These are phyloP conservation scores for Gisinianus flammeolus DNA, from an alignment of 2,888 invertebrate genomes.

Conservation along the genomic window DNA sequence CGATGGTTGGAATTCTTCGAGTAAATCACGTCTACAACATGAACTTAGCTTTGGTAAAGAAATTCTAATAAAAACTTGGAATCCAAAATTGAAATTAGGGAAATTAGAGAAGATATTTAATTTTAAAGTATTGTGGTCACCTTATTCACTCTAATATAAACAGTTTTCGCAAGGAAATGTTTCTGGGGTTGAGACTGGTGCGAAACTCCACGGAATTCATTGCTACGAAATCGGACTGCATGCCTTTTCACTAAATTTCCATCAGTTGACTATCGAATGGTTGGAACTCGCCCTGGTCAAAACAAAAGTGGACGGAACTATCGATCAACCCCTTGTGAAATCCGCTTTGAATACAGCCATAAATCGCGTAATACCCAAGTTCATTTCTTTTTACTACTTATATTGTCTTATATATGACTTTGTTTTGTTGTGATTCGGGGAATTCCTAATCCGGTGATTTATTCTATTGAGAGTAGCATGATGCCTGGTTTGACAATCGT, in stretches of 20 bases:
- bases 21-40: not conserved
- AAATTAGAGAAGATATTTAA: not conserved
- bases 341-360: not conserved
- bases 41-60: too few species aligned
- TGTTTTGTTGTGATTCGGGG: too few species aligned
- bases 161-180: conserved; percentile 7
- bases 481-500: not conserved
- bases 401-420: too few species aligned
- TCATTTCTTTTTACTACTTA: too few species aligned
- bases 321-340: not conserved
- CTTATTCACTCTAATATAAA: too few species aligned
- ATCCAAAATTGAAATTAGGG: not conserved
- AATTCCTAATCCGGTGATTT: not conserved
- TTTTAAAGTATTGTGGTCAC: too few species aligned
- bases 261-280: conserved; percentile 23
- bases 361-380: too few species aligned
- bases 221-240: conserved; percentile 21
- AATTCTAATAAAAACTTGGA: too few species aligned
- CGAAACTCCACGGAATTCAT: conserved; percentile 23
- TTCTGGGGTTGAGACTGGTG: not conserved
- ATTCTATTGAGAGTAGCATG: not conserved
- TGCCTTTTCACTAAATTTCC: not conserved
- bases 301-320: not conserved
- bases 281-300: conserved; percentile 12
- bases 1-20: not conserved